Evolutionary conservation across 1,140 invertebrate genomes (phyloP), one percentile per base, ranked within the genome.

Genomic region (Idris sp.): DNA sequence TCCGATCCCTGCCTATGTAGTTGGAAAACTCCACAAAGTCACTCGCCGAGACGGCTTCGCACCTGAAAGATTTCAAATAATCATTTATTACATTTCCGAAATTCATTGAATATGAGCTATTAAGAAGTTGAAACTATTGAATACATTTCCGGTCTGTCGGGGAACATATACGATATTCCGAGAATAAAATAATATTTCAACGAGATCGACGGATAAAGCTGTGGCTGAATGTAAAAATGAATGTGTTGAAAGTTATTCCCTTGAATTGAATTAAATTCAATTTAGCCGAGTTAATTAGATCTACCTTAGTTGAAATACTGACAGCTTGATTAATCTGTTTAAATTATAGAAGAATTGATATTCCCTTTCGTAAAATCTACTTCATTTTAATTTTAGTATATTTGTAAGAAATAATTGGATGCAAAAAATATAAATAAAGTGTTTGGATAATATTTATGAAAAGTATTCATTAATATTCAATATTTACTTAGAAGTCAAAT

Each of bases 21-120:
- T 98, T 98, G 9, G 95, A 97, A 84, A 98, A 97, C 84, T 97
- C 95, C 22, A 98, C 93, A 84, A 94, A 98, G 85, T 98, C 97
- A 79, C 96, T 97, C 2, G 95, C 93, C 7, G 95, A 94, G 31
- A 92, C 89, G 36, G 93, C 92, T 79, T 95, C 93, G 83, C 96
- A 98, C 69, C 96, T 97, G 86, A 15, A 86, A 86, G 71, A 54
- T 38, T 59, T 18, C n/a, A 62, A 61, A 76, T 54, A 16, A 10
- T 16, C 19, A 51, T 38, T 62, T 54, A 54, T 69, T 69, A 36
- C 36, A 54, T 71, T 62, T 58, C 15, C 41, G 8, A 71, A 71
- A 69, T 49, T 41, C 25, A 36, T 46, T 15, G 30, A 53, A 38
- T 19, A 4, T 10, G 4, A 31, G 10, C 4, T 15, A 18, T 16